Evolutionary conservation across 53 echinoderm and acorn worm genomes (phyloP).

Genomic region (Mesocentrotus franciscanus): DNA sequence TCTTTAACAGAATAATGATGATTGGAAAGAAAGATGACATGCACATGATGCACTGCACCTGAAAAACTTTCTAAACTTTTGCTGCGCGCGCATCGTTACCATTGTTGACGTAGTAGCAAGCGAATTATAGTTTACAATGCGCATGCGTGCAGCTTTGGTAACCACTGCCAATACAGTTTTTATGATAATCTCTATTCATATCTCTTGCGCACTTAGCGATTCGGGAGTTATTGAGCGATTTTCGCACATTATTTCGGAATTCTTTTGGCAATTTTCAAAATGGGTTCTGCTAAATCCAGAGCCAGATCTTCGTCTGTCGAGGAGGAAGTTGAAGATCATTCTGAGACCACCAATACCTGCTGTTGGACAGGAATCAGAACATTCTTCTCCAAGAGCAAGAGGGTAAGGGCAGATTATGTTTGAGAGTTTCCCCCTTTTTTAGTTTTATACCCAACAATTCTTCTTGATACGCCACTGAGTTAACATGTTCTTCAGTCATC

Average conservation of each 20-base stretch:
- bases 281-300: background rate
- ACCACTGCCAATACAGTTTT: background rate
- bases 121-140: background rate
- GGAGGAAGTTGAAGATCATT: background rate
- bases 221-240: background rate
- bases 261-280: background rate
- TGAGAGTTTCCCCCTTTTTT: background rate
- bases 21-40: too few relatives aligned
- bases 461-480: too few relatives aligned
- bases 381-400: background rate
- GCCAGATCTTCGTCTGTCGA: background rate
- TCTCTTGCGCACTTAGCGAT: background rate
- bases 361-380: background rate
- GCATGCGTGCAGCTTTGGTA: background rate
- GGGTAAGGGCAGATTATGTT: background rate
- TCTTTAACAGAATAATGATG: too few relatives aligned
- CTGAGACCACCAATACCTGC: background rate
- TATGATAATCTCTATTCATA: background rate
- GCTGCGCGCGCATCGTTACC: background rate
- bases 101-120: background rate
- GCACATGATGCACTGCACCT: conserved; percentile 8
- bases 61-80: background rate
- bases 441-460: too few relatives aligned
- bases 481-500: too few relatives aligned
- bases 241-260: background rate